These are phyloP conservation scores for Listronotus bonariensis DNA, from an alignment of 1,140 invertebrate genomes.

Conservation along the genomic window DNA sequence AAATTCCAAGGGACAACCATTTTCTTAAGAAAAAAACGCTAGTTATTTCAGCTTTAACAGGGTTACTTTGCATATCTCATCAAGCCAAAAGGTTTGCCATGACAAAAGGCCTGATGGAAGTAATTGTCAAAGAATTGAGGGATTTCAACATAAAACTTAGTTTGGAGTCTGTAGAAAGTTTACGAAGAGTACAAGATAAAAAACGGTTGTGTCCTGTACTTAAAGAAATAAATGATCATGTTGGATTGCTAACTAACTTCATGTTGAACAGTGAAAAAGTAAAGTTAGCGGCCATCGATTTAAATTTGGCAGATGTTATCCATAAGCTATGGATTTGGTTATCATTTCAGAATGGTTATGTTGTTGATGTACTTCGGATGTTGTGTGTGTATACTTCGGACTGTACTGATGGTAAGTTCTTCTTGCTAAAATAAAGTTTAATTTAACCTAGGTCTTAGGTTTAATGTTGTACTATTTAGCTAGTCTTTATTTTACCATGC, in stretches of 20 bases:
- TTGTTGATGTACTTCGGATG: constrained; percentile 57
- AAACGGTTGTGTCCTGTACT: constrained; percentile 58
- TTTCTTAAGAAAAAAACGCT: constrained; percentile 53
- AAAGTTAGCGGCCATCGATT: constrained; percentile 54
- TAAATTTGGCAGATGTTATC: constrained; percentile 59
- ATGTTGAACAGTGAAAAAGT: constrained; percentile 53
- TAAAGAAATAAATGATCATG: constrained; percentile 56
- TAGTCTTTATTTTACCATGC: too few species aligned
- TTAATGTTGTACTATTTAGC: too few species aligned
- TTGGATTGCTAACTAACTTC: constrained; percentile 61
- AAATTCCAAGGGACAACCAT: constrained; percentile 48
- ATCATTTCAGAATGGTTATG: constrained; percentile 54
- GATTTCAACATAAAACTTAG: constrained; percentile 59
- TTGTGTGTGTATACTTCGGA: constrained; percentile 61
- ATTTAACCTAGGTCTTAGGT: too few species aligned
- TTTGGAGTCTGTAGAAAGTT: constrained; percentile 57
- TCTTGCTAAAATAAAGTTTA: too few species aligned
- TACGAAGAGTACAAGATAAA: constrained; percentile 54
- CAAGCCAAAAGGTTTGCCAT: constrained; percentile 58
- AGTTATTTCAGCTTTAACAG: constrained; percentile 56
- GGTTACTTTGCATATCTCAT: constrained; percentile 57
- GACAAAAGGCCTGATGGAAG: constrained; percentile 53
- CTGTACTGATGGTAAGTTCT: constrained; percentile 56
- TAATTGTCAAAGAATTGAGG: constrained; percentile 55
- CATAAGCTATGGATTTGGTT: constrained; percentile 65